Conservation (phyloP, 2,888 invertebrate genomes). For the Athalia cordata region DNA sequence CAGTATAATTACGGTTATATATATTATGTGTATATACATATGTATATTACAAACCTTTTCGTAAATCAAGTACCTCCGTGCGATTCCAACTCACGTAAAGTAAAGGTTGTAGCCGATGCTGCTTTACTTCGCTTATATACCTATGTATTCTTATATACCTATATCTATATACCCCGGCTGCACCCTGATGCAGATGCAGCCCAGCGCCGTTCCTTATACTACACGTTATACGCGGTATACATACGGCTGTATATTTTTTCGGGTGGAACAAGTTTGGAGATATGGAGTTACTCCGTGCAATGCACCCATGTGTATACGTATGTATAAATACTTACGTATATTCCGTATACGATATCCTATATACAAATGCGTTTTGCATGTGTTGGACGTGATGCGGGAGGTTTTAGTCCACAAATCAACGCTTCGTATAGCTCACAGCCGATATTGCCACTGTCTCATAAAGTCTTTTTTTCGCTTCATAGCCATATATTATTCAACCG, state of each 20-base stretch:
- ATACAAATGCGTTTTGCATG: not conserved
- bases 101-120: no score
- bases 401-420: constrained; percentile 45
- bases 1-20: not conserved
- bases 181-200: no score
- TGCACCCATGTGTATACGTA: not conserved
- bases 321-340: not conserved
- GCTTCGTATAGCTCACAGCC: constrained; percentile 28
- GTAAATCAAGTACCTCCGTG: not conserved
- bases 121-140: no score
- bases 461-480: not conserved
- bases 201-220: no score
- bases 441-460: constrained; percentile 26
- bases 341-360: not conserved
- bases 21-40: not conserved
- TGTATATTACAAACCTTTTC: constrained; percentile 10
- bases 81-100: no score
- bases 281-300: constrained; percentile 39
- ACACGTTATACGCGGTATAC: not conserved
- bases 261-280: constrained; percentile 45
- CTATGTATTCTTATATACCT: no score
- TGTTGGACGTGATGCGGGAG: constrained; percentile 34
- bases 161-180: no score
- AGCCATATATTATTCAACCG: no score
- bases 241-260: constrained; percentile 34